Conservation (phyloP, 2,888 invertebrate species). For the Baccha elongata region DNA sequence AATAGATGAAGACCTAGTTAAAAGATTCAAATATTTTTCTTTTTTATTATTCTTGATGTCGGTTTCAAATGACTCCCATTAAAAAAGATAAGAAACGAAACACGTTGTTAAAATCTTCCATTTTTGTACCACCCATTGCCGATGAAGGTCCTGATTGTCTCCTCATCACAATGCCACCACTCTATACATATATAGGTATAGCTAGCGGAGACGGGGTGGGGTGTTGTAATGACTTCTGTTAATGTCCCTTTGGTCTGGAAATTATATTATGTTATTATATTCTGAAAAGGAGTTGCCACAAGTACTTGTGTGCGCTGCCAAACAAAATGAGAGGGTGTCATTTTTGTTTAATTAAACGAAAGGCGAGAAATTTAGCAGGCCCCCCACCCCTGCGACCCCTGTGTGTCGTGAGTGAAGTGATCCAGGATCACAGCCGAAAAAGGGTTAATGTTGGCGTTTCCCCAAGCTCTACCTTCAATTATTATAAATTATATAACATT, state of each 20-base stretch:
- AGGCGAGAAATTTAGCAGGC: conserved; percentile 73
- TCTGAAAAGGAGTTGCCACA: conserved; percentile 72
- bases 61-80: conserved; percentile 68
- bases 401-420: conserved; percentile 23
- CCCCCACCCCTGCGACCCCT: conserved; percentile 47
- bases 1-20: conserved; percentile 69
- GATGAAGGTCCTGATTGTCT: conserved; percentile 71
- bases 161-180: conserved; percentile 66
- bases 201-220: conserved; percentile 15
- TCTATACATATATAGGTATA: background rate
- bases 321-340: conserved; percentile 65
- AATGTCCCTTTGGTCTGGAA: conserved; percentile 74
- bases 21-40: conserved; percentile 55
- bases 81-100: conserved; percentile 73
- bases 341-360: conserved; percentile 73
- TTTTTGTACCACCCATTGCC: conserved; percentile 58
- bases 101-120: conserved; percentile 72
- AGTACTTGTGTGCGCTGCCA: conserved; percentile 64
- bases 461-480: conserved; percentile 59
- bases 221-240: conserved; percentile 75
- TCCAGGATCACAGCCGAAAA: conserved; percentile 31
- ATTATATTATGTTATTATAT: conserved; percentile 73
- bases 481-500: conserved; percentile 71
- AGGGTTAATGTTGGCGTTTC: conserved; percentile 55
- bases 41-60: conserved; percentile 48